These are phyloP conservation scores for Phalacrocorax carbo DNA, from an alignment of 2,113 vertebrate species.

Conservation along the genomic window DNA sequence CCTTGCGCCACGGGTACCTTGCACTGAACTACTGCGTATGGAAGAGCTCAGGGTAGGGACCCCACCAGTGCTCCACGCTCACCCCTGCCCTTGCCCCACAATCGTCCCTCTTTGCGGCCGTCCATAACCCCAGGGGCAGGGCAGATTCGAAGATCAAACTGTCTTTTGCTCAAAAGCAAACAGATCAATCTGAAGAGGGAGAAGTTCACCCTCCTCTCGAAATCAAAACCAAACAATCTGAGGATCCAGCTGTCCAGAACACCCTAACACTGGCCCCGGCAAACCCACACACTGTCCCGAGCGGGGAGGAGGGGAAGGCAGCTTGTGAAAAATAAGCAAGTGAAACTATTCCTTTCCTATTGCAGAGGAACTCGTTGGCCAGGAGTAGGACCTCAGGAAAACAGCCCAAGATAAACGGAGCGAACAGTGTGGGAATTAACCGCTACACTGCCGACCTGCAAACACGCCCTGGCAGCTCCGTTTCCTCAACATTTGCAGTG, in stretches of 20 bases:
- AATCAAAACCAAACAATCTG: background rate
- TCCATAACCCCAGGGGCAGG: conserved; percentile 10
- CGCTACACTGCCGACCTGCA: background rate
- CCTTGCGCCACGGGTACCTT: background rate
- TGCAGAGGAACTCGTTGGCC: background rate
- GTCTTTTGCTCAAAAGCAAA: conserved; percentile 15
- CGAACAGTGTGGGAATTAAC: background rate
- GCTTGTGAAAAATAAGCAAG: background rate
- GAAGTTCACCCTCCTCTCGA: background rate
- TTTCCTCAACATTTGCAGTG: background rate
- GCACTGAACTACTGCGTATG: background rate
- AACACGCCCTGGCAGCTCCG: rapidly evolving
- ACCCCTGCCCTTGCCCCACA: background rate
- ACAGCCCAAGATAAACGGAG: background rate
- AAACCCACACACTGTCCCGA: rapidly evolving
- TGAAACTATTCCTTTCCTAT: background rate
- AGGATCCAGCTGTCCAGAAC: background rate
- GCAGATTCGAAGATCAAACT: background rate
- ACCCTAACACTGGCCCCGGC: background rate
- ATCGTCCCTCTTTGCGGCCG: background rate
- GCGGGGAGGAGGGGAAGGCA: background rate
- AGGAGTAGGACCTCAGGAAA: background rate
- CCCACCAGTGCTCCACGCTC: background rate
- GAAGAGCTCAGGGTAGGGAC: background rate
- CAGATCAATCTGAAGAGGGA: conserved; percentile 40